Conservation (phyloP, 2,113 vertebrate genomes). For the Amazona vittata region DNA sequence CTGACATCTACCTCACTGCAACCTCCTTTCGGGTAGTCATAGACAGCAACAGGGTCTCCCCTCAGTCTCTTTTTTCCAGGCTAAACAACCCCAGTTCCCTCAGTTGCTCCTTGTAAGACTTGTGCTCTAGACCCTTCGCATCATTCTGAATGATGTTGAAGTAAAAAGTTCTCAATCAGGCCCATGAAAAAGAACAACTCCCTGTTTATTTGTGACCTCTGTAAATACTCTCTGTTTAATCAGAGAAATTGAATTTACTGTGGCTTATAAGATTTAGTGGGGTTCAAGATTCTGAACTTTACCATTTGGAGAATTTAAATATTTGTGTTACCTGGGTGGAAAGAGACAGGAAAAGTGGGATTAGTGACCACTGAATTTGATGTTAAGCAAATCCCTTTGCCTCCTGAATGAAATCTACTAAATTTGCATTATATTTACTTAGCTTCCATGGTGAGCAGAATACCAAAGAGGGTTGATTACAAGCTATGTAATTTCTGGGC, state of each 20-base stretch:
- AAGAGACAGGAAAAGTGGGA: neutral
- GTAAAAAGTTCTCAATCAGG: slow-evolving; percentile 11
- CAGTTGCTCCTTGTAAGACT: neutral
- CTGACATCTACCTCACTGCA: neutral
- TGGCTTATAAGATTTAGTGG: slow-evolving; percentile 25
- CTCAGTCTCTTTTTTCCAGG: neutral
- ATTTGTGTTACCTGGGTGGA: slow-evolving; percentile 7
- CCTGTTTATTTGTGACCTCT: slow-evolving; percentile 2
- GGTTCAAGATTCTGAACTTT: slow-evolving; percentile 40
- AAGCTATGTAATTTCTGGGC: neutral
- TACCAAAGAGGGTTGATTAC: neutral
- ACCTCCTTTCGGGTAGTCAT: neutral
- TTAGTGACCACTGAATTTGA: slow-evolving; percentile 17
- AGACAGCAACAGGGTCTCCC: neutral
- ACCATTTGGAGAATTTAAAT: slow-evolving; percentile 36
- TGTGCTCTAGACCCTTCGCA: neutral
- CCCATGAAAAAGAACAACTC: neutral
- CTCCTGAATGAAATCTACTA: neutral
- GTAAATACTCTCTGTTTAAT: slow-evolving; percentile 38
- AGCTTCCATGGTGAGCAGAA: neutral
- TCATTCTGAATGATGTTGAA: neutral
- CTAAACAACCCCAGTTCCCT: neutral
- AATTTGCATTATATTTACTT: slow-evolving; percentile 23
- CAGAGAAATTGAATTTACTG: slow-evolving; percentile 46
- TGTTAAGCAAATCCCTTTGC: slow-evolving; percentile 3